Conservation (phyloP, 2,113 vertebrate species). For the Cinclus mexicanus region DNA sequence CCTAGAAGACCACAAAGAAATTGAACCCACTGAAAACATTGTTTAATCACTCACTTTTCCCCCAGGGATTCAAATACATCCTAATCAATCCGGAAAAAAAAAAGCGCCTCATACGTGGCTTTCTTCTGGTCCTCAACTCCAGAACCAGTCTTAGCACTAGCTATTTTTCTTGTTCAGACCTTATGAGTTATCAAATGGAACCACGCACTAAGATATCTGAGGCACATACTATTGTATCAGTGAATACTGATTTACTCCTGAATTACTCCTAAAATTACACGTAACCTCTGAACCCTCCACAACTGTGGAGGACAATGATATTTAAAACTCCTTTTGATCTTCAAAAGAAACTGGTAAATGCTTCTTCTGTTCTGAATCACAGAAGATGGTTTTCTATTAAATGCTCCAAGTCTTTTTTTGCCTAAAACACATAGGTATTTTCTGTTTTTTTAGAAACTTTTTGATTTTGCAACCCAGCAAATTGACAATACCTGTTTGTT, state of each 20-base stretch:
- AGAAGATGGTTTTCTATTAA: background rate
- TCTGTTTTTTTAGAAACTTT: background rate
- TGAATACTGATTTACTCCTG: background rate
- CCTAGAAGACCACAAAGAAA: slow-evolving; percentile 69
- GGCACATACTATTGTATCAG: background rate
- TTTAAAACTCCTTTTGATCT: background rate
- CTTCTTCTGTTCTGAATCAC: background rate
- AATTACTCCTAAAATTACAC: background rate
- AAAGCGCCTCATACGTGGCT: background rate
- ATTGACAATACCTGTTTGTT: slow-evolving; percentile 88
- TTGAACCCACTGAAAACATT: background rate
- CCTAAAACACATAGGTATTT: background rate
- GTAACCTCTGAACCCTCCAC: background rate
- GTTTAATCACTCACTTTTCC: background rate
- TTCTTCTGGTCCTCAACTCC: background rate
- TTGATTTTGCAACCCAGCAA: background rate
- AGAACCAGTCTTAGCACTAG: background rate
- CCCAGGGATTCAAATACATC: background rate
- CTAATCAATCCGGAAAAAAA: background rate
- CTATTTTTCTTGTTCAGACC: background rate
- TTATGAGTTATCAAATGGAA: background rate
- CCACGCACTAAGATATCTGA: background rate
- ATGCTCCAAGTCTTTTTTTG: background rate
- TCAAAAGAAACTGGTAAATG: background rate
- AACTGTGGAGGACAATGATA: background rate